These are phyloP conservation scores for Pomatostomus ruficeps DNA, from an alignment of 2,113 vertebrate genomes.

Conservation along the genomic window DNA sequence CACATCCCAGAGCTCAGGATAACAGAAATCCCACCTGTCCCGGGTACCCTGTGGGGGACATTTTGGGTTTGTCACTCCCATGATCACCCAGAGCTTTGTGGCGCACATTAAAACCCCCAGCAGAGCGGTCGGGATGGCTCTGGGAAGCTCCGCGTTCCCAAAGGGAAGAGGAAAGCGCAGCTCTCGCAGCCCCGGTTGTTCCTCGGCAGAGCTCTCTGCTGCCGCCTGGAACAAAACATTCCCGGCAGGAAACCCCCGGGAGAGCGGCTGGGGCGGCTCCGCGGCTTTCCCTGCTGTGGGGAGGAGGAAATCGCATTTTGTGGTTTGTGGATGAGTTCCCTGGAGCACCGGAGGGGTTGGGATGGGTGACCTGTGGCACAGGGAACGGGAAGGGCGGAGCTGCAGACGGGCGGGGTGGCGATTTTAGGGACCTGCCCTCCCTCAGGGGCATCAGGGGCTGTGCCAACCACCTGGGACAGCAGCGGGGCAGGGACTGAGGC, in stretches of 20 bases:
- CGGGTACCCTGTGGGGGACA: too few species aligned
- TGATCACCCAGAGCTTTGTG: too few species aligned
- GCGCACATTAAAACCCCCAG: too few species aligned
- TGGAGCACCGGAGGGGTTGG: background rate
- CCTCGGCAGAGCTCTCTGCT: background rate
- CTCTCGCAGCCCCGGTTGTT: background rate
- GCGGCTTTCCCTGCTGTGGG: background rate
- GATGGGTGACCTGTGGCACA: background rate
- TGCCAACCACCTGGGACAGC: background rate
- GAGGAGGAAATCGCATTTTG: background rate
- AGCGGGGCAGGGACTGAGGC: background rate
- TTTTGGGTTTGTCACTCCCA: too few species aligned
- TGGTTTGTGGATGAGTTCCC: background rate
- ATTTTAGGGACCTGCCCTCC: background rate
- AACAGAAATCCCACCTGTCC: too few species aligned
- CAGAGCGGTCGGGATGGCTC: too few species aligned
- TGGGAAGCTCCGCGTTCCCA: constrained; percentile 17
- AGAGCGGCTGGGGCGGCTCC: background rate
- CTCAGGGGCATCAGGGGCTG: background rate
- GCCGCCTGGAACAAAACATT: background rate
- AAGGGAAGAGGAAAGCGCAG: constrained; percentile 28
- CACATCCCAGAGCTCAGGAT: too few species aligned
- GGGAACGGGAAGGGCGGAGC: background rate
- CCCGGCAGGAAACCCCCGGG: background rate
- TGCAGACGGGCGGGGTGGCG: background rate